Base-by-base conservation (phyloP, 2,888 invertebrate genomes). In the Synanthedon formicaeformis region DNA sequence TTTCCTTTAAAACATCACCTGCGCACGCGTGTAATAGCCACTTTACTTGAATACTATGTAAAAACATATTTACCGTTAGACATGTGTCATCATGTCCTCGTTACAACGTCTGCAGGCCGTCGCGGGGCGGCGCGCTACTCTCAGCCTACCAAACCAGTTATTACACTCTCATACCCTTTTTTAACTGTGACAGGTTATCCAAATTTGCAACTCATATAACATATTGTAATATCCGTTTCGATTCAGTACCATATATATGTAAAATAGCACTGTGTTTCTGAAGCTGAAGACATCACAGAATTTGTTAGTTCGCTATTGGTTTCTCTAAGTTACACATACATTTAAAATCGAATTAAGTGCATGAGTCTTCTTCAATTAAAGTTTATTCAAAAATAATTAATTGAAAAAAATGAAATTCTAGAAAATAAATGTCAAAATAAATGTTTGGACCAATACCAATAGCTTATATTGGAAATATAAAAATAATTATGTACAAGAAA, bases 51-150 rank as follows among this genome's bases (percentile, higher is more conserved):
- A 34, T 34, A 34, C 34, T 34, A 34, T 52, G 72, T 78, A 76
- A 80, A 81, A 81, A 77, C 76, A 67, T 70, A 69, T 70, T 80
- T 78, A 84, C 86, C 83, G 86, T 84, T 86, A 86, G 83, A 81
- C 77, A 75, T 86, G 83, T 84, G 82, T 82, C 83, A 83, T 79
- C 80, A 78, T 66, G 85, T 71, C 83, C 86, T 83, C 83, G 69
- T 75, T 84, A 71, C 74, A 61, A 64, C 58, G 34, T 34, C 34
- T 34, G 34, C 34, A 34, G 34, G 34, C 34, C 2, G 34, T 34
- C 34, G 34, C 34, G 34, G 34, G 34, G 34, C 34, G 34, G 34
- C 34, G 27, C 27, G 61, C 65, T 62, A 64, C 63, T 61, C 66
- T 54, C 60, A 1, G 49, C 16, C 49, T 12, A 49, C 49, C 49